Evolutionary conservation across 2,797 vertebrate genomes (phyloP).

Genomic region (Lepus townsendii): DNA sequence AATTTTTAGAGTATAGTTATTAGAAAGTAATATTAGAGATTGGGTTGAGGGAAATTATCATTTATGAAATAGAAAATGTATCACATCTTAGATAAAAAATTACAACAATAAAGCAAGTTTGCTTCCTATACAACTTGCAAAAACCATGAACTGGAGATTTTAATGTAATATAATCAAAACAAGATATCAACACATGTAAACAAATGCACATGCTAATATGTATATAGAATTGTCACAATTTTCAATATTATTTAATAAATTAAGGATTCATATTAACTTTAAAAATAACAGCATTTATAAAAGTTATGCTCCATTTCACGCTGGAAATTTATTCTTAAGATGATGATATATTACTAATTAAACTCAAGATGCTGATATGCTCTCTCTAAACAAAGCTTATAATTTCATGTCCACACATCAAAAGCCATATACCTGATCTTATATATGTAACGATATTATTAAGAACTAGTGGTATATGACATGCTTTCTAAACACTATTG

Average conservation of each 20-base stretch:
- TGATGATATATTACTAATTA: neutral
- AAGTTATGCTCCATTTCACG: constrained; percentile 19
- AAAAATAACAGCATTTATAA: constrained; percentile 45
- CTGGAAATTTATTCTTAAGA: constrained; percentile 51
- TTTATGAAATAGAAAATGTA: constrained; percentile 9
- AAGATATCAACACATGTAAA: constrained; percentile 49
- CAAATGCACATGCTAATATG: neutral
- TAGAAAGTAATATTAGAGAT: neutral
- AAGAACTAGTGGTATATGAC: constrained; percentile 20
- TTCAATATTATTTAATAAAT: neutral
- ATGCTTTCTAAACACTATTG: constrained; percentile 60
- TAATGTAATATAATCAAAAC: neutral
- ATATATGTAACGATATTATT: constrained; percentile 6
- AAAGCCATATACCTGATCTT: neutral
- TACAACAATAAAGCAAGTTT: neutral
- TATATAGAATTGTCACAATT: neutral
- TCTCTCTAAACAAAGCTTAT: constrained; percentile 5
- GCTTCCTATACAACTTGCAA: neutral
- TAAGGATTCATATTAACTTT: constrained; percentile 52
- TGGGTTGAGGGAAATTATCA: constrained; percentile 7
- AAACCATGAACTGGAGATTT: neutral
- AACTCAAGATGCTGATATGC: constrained; percentile 33
- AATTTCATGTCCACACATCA: constrained; percentile 7
- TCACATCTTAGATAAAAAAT: neutral
- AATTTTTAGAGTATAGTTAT: constrained; percentile 36